These are phyloP conservation scores for Sandelia bainsii DNA, from an alignment of 2,797 vertebrate species.

Conservation along the genomic window DNA sequence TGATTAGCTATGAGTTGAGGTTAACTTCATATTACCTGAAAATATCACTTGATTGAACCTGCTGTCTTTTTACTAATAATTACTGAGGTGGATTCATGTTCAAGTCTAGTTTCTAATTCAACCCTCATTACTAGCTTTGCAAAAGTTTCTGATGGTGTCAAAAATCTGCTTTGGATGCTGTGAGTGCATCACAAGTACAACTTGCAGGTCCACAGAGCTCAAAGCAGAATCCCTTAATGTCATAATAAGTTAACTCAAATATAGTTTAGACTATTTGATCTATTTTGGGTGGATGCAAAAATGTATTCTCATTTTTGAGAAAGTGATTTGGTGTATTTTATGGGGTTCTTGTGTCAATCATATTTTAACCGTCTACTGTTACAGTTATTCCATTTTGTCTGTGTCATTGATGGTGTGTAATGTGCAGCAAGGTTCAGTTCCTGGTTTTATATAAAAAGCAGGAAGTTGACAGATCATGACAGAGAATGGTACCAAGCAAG, in stretches of 20 bases:
- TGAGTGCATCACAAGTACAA: too few species aligned
- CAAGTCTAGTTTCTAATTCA: not conserved
- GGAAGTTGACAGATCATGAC: conserved; percentile 11
- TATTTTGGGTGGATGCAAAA: not conserved
- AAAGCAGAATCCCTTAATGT: too few species aligned
- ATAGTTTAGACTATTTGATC: not conserved
- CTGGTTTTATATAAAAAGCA: conserved; percentile 22
- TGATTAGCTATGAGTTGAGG: not conserved
- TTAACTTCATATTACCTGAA: not conserved
- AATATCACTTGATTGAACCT: not conserved
- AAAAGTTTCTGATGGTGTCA: too few species aligned
- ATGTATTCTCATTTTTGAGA: not conserved
- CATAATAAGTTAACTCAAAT: too few species aligned
- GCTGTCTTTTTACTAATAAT: not conserved
- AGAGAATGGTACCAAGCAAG: not conserved
- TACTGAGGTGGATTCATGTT: not conserved
- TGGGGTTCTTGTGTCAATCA: not conserved
- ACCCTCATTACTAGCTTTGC: not conserved
- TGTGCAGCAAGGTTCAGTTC: conserved; percentile 30
- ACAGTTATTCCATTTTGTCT: conserved; percentile 8
- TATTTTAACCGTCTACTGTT: conserved; percentile 6
- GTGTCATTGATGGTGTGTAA: not conserved
- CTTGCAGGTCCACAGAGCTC: too few species aligned
- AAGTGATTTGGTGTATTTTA: not conserved
- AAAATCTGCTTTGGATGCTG: too few species aligned